These are phyloP conservation scores for Acrossocheilus wenchowensis DNA, from an alignment of 2,797 vertebrate species.

Conservation along the genomic window DNA sequence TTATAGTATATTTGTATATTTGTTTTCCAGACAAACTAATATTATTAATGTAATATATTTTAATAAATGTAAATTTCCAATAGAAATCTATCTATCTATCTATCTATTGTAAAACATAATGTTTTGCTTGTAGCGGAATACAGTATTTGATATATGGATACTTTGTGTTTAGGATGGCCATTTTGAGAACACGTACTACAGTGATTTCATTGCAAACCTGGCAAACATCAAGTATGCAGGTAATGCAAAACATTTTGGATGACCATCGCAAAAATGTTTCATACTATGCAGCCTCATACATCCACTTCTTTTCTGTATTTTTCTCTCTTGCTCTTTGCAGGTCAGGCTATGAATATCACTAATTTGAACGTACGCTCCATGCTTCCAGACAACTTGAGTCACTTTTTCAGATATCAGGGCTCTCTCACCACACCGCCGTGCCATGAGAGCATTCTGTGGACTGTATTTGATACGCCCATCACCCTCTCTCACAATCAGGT, in stretches of 20 bases:
- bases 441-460: conserved; percentile 90
- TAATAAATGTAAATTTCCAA: too few relatives aligned
- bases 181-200: conserved; percentile 92
- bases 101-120: too few relatives aligned
- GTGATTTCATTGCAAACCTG: conserved; percentile 84
- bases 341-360: conserved; percentile 79
- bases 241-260: conserved; percentile 64
- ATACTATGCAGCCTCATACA: background rate
- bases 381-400: conserved; percentile 82
- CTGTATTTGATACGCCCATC: conserved; percentile 82
- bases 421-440: conserved; percentile 94
- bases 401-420: conserved; percentile 89
- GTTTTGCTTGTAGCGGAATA: too few relatives aligned
- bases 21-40: too few relatives aligned
- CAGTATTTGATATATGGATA: conserved; percentile 1
- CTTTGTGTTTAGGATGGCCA: conserved; percentile 79
- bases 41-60: too few relatives aligned
- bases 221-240: conserved; percentile 83
- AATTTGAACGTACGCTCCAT: conserved; percentile 81
- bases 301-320: background rate
- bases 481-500: conserved; percentile 89
- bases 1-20: background rate
- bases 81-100: too few relatives aligned
- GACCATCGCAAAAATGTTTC: background rate
- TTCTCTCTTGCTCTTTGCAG: conserved; percentile 67